Percentiles rank a stretch among this genome's conserved stretches.
Evolutionary conservation across 2,888 invertebrate species (phyloP).

Genomic region (Parnassius orleans): DNA sequence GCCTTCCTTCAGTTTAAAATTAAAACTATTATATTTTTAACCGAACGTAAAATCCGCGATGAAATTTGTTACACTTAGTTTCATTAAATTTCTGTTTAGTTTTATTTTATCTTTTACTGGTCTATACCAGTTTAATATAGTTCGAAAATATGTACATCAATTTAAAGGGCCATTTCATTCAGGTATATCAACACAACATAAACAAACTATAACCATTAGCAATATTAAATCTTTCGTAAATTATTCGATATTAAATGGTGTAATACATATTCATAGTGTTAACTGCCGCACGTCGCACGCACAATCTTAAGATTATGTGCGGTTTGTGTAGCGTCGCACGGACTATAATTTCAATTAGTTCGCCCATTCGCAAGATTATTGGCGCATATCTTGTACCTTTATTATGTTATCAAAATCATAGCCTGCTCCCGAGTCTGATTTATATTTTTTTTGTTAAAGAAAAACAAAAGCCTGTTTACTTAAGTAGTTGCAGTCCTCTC

Average conservation of each 20-base stretch:
- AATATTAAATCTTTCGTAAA: constrained; percentile 24
- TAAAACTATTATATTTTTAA: too few species aligned
- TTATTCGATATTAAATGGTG: constrained; percentile 19
- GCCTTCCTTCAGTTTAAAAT: too few species aligned
- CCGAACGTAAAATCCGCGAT: too few species aligned
- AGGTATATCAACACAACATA: not conserved
- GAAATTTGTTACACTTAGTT: too few species aligned
- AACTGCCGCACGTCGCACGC: constrained; percentile 31
- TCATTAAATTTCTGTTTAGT: too few species aligned
- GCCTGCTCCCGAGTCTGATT: too few species aligned
- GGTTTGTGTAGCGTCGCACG: constrained; percentile 33
- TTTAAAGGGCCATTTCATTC: not conserved
- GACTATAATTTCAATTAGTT: constrained; percentile 33
- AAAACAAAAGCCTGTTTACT: too few species aligned
- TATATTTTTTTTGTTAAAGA: too few species aligned
- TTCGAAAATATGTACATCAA: not conserved
- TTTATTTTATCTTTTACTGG: too few species aligned
- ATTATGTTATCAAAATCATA: not conserved
- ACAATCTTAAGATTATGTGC: constrained; percentile 35
- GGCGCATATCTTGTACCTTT: constrained; percentile 5
- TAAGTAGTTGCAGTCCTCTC: too few species aligned
- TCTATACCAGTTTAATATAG: too few species aligned
- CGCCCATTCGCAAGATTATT: constrained; percentile 6
- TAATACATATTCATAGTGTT: constrained; percentile 16
- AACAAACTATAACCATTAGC: constrained; percentile 14